Evolutionary conservation across 2,797 vertebrate species (phyloP), one percentile per base, ranked within the genome.

Genomic region (Smutsia temminckii): DNA sequence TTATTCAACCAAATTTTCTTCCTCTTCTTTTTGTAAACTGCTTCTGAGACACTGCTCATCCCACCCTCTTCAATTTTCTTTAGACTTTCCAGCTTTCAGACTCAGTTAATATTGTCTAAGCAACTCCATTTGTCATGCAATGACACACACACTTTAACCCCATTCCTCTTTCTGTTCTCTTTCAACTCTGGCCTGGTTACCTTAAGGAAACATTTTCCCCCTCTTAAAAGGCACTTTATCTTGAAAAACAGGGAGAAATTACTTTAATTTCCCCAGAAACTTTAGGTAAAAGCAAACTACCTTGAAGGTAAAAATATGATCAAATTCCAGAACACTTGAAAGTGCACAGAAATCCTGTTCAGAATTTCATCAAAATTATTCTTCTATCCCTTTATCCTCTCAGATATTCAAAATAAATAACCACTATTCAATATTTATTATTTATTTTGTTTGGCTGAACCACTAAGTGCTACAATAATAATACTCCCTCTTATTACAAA

Each of bases 201-300:
- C 59, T 74, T 85, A 64, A 32, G 17, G 63, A 88, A 88, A 78
- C 37, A 66, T 32, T 49, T 42, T 57, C 13, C 27, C 18, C 37
- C 21, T 66, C 32, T 71, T 63, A 85, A 72, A 88, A 79, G 29
- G 5, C 25, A 74, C 29, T 92, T 92, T 77, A 46, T 83, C 34
- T 78, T 79, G 37, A 71, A 79, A 68, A 85, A 88, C 74, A 10
- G 17, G 34, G 91, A 86, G 10, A 0, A 66, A 94, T 83, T 94
- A 61, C 25, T 87, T 66, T 34, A 79, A 84, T 66, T 85, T 91
- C 29, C 64, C 59, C 64, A 68, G 34, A 91, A 94, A 40, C 12
- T 68, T 57, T 79, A 75, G 20, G 51, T 85, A 87, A 93, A 79
- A 95, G 11, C 78, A 86, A 97, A 91, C 66, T 64, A 69, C 68